Conservation (phyloP, 1,140 invertebrate species). For the Uloborus diversus region DNA sequence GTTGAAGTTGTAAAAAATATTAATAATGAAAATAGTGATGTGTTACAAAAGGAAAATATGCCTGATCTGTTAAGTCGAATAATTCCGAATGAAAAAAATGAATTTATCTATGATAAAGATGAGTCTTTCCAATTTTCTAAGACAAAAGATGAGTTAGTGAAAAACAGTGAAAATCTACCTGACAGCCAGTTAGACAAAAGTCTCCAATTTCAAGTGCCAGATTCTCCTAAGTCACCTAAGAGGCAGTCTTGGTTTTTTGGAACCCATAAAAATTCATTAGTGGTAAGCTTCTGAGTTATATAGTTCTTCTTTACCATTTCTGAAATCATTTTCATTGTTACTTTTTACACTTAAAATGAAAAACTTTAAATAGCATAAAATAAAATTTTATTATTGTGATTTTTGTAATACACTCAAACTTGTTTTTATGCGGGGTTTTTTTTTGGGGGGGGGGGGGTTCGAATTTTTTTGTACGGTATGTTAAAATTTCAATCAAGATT, state of each 20-base stretch:
- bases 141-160: no score
- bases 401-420: no score
- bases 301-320: not conserved
- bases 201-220: slow-evolving; percentile 10
- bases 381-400: not conserved
- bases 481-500: no score
- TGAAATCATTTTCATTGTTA: not conserved
- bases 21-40: slow-evolving; percentile 41
- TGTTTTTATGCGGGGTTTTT: no score
- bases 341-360: not conserved
- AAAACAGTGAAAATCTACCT: no score
- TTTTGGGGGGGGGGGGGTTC: no score
- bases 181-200: no score
- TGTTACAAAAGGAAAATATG: slow-evolving; percentile 43
- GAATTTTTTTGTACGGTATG: no score
- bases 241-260: slow-evolving; percentile 49
- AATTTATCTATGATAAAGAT: slow-evolving; percentile 12
- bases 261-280: slow-evolving; percentile 43
- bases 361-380: not conserved
- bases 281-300: slow-evolving; percentile 26
- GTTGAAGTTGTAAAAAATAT: slow-evolving; percentile 17
- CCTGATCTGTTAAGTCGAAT: slow-evolving; percentile 43
- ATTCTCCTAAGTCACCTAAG: slow-evolving; percentile 21
- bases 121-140: no score
- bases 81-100: slow-evolving; percentile 26